Base-by-base conservation (phyloP, 1,140 invertebrate genomes). In the Drosophila melanica region DNA sequence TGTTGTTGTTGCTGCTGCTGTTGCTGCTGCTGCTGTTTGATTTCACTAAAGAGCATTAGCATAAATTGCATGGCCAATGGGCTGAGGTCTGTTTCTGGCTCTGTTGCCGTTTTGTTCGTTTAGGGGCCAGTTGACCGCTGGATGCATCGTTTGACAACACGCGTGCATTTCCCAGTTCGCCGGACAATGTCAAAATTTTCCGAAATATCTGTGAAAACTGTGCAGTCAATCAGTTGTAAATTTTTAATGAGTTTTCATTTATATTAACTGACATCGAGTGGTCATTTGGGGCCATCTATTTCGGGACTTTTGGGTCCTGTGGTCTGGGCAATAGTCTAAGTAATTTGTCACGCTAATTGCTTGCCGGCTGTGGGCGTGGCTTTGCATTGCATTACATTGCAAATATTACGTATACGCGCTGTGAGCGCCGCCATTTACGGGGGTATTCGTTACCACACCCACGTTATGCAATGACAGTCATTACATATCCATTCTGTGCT, bases 221-320 rank as follows among this genome's bases (percentile, higher is more conserved):
- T 74, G 84, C 69, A 87, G 82, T 87, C 82, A 87, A 89, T 87
- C 82, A 87, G 65, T 87, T 87, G 82, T 89, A 87, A 89, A 87
- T 87, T 87, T 87, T 87, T 89, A 87, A 87, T 89, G 79, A 87
- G 82, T 87, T 89, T 89, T 89, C 82, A 87, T 89, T 89, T 71
- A 73, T 60, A 70, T 74, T 41, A 79, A 67, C 69, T 62, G 71
- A 42, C 80, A 69, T 69, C 42, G 57, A 57, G 33, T 54, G 54
- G 68, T 41, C 60, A 63, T 55, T 67, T 30, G 47, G n/a, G 20
- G 45, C 45, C 45, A 60, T 35, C 9, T 10, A 50, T 51, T 62
- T 59, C 23, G 50, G 50, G 33, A 1, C 9, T 62, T 20, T 66
- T 35, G 42, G 55, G 6, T 45, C 57, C 58, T 54, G 75, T 20